Base-by-base conservation (phyloP, 1,140 invertebrate genomes). In the Cheumatopsyche charites region DNA sequence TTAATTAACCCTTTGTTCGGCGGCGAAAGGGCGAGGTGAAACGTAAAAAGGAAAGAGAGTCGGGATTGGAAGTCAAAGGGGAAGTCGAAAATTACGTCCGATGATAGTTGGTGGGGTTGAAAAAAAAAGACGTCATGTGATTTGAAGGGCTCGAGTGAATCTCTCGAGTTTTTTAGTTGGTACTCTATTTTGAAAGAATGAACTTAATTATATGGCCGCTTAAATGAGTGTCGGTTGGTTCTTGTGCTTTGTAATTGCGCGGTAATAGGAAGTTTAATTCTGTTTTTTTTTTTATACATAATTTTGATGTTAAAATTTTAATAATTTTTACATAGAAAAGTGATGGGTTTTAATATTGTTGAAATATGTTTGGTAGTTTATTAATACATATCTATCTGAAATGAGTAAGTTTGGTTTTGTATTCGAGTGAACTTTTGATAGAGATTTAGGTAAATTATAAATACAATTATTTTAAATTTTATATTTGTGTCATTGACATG, bases 171-270 rank as follows among this genome's bases (percentile, higher is more conserved):
- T 62, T 62, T 70, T 17, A 26, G 7, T 15, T 55, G 55, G 74
- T 63, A 73, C 74, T 73, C 62, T 66, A 76, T 76, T 71, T 69
- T 69, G 73, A 76, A 72, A 71, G 73, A 73, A 76, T 76, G 73
- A 76, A 76, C 74, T 76, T 76, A 76, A 76, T 76, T 76, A 76
- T 73, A 71, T 73, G 74, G n/a, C 68, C 71, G 73, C 74, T 76
- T 76, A 76, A 73, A 73, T 69, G 69, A 73, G 74, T 65, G 74
- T 55, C 21, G 52, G 62, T 36, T 36, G 29, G 55, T 23, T 23
- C 23, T 52, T 23, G 23, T 36, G 29, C 29, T 25, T 25, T 9
- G 9, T 36, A 49, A 49, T n/a, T 19, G 4, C 45, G 13, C 45
- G 13, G 13, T 5, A 49, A n/a, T 4, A 49, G 17, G 9, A 4